These are phyloP conservation scores for Mastomys coucha DNA, from an alignment of 2,113 vertebrate genomes.

Conservation along the genomic window DNA sequence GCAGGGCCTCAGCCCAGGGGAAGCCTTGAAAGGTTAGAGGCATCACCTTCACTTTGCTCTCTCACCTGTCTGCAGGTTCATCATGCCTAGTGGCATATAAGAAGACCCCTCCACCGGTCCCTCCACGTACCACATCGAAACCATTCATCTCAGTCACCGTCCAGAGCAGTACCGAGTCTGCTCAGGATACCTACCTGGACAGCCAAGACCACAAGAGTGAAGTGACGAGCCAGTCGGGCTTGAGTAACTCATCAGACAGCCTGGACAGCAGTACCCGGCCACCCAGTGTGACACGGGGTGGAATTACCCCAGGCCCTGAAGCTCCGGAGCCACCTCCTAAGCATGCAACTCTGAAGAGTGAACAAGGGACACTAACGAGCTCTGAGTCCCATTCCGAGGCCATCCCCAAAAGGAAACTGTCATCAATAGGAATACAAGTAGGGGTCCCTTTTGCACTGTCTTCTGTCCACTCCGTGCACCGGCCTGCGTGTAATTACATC, in stretches of 20 bases:
- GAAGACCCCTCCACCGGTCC: constrained; percentile 97
- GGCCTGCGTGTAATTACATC: constrained; percentile 82
- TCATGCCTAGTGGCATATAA: constrained; percentile 98
- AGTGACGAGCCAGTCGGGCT: constrained; percentile 97
- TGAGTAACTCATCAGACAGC: constrained; percentile 98
- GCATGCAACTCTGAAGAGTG: constrained; percentile 91
- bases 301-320: constrained; percentile 87
- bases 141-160: constrained; percentile 99
- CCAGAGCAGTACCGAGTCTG: constrained; percentile 99
- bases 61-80: constrained; percentile 89
- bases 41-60: constrained; percentile 71
- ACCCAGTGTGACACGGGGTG: constrained; percentile 93
- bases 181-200: constrained; percentile 98
- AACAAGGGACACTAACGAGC: constrained; percentile 89
- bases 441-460: constrained; percentile 81
- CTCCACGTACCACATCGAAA: constrained; percentile 98
- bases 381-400: constrained; percentile 91
- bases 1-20: constrained; percentile 31
- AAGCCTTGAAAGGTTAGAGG: neutral
- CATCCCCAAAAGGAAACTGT: constrained; percentile 96
- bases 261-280: constrained; percentile 95
- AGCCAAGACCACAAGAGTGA: constrained; percentile 97
- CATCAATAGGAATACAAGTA: constrained; percentile 99
- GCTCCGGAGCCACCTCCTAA: constrained; percentile 90
- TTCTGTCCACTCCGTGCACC: constrained; percentile 70